Evolutionary conservation across 2,113 vertebrate genomes (phyloP).

Genomic region (Thamnaconus septentrionalis): DNA sequence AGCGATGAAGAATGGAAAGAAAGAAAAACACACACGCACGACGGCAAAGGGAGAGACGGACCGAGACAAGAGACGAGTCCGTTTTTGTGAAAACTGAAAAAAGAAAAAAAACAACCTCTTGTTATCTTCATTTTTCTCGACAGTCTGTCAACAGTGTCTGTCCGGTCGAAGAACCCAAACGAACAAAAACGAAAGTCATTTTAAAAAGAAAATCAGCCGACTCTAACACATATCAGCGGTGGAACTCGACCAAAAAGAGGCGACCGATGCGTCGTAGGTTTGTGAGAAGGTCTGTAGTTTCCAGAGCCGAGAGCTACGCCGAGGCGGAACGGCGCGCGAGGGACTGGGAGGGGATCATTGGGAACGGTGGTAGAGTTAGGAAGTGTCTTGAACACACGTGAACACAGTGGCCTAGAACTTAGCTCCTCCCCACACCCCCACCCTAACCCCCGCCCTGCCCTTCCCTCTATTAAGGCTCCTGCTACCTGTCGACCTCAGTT

Average conservation of each 20-base stretch:
- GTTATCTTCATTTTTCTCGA: too few species aligned
- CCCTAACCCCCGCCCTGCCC: slow-evolving; percentile 17
- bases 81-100: too few species aligned
- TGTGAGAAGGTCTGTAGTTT: slow-evolving; percentile 59
- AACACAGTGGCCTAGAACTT: slow-evolving; percentile 69
- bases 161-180: too few species aligned
- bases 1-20: not conserved
- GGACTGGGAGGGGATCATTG: too few species aligned
- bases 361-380: slow-evolving; percentile 63
- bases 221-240: slow-evolving; percentile 73
- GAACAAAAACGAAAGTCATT: too few species aligned
- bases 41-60: too few species aligned
- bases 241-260: slow-evolving; percentile 56
- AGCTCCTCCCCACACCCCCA: slow-evolving; percentile 42
- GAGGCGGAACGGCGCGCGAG: too few species aligned
- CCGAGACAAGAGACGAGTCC: too few species aligned
- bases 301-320: slow-evolving; percentile 11
- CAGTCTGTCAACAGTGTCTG: too few species aligned
- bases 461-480: slow-evolving; percentile 45
- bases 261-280: slow-evolving; percentile 65
- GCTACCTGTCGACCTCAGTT: slow-evolving; percentile 54
- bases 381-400: slow-evolving; percentile 58
- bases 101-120: too few species aligned
- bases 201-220: too few species aligned
- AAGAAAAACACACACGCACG: slow-evolving; percentile 17